Conservation (phyloP, 2,888 invertebrate species). For the Eupithecia insigniata region DNA sequence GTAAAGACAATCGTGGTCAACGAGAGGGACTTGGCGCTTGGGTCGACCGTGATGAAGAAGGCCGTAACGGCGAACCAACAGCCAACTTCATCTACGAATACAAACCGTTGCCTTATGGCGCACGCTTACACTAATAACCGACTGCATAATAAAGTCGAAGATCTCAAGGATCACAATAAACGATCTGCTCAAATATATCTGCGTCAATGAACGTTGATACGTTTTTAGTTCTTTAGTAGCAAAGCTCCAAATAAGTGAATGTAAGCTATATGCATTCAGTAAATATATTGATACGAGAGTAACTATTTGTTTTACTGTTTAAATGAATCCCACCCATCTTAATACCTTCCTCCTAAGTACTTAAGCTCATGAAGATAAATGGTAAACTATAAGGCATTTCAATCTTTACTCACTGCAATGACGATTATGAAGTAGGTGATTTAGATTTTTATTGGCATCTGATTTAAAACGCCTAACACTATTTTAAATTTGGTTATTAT, state of each 20-base stretch:
- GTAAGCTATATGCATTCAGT: slow-evolving; percentile 29
- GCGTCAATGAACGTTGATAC: not conserved
- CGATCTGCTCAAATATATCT: not conserved
- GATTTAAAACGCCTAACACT: not conserved
- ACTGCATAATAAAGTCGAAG: not conserved
- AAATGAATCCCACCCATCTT: not conserved
- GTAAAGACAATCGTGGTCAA: slow-evolving; percentile 14
- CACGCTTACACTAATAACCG: slow-evolving; percentile 19
- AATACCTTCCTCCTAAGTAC: not conserved
- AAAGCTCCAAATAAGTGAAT: slow-evolving; percentile 34
- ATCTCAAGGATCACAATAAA: not conserved
- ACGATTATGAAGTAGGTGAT: too few relatives aligned
- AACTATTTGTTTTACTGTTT: slow-evolving; percentile 14
- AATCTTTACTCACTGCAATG: too few relatives aligned
- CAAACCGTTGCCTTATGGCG: slow-evolving; percentile 33
- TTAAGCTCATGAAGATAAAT: too few relatives aligned
- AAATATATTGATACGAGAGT: slow-evolving; percentile 33
- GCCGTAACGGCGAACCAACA: slow-evolving; percentile 26
- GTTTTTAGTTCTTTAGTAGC: slow-evolving; percentile 19
- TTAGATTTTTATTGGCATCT: not conserved
- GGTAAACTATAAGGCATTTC: too few relatives aligned
- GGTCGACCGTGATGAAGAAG: slow-evolving; percentile 13
- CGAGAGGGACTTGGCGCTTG: slow-evolving; percentile 15
- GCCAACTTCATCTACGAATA: slow-evolving; percentile 18
- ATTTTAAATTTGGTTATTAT: not conserved